phyloP scores from a whole-genome alignment of 2,113 vertebrate species.

The Lepus americanus region DNA sequence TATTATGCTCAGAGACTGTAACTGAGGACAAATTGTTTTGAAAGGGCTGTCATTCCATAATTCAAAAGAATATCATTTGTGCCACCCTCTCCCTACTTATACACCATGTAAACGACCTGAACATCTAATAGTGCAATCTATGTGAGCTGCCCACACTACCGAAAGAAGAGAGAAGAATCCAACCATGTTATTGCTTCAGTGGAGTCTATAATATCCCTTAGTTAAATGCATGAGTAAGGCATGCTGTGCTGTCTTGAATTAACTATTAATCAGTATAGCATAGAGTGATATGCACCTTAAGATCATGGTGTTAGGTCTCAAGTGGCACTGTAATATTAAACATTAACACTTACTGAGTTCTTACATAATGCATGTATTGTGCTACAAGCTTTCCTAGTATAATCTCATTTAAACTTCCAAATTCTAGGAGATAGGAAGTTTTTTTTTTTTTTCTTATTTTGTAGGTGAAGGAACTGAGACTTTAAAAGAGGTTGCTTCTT shows the following conservation, averaged over 20 bases:
- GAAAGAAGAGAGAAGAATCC: neutral
- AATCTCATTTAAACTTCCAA: constrained; percentile 46
- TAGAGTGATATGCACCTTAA: constrained; percentile 21
- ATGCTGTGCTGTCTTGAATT: neutral
- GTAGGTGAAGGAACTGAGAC: neutral
- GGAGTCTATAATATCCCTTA: constrained; percentile 22
- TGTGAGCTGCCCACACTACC: neutral
- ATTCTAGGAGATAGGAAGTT: constrained; percentile 3
- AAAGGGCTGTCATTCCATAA: neutral
- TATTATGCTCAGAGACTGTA: neutral
- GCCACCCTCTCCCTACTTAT: constrained; percentile 39
- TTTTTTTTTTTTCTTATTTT: neutral
- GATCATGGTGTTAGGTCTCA: constrained; percentile 19
- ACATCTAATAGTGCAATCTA: neutral
- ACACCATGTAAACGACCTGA: neutral
- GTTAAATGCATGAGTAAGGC: constrained; percentile 32
- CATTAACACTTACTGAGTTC: constrained; percentile 25
- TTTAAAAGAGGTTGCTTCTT: neutral
- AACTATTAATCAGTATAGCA: constrained; percentile 35
- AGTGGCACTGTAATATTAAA: neutral
- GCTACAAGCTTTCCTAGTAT: neutral
- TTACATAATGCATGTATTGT: constrained; percentile 21
- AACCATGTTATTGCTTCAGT: constrained; percentile 53
- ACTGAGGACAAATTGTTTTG: constrained; percentile 13
- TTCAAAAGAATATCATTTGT: constrained; percentile 31